These are phyloP conservation scores for Nannobrachium achirus DNA, from an alignment of 2,113 vertebrate genomes.

Conservation along the genomic window DNA sequence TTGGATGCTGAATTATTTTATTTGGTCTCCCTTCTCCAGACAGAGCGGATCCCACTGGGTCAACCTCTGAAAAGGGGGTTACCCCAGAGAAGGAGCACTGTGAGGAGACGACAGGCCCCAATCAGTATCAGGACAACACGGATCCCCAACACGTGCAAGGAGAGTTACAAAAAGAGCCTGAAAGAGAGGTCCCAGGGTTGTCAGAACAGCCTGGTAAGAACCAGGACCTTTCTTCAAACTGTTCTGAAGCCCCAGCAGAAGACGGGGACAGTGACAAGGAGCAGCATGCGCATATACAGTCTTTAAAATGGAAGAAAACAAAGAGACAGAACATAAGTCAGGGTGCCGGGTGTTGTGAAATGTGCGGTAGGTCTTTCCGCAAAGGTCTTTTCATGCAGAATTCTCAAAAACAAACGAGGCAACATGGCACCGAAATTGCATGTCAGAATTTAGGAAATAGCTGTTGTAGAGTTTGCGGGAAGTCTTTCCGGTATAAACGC, in stretches of 20 bases:
- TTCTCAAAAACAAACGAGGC: not conserved
- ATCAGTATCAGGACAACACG: not conserved
- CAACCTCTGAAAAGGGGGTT: not conserved
- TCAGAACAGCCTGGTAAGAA: not conserved
- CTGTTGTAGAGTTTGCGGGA: slow-evolving; percentile 29
- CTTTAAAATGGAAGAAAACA: not conserved
- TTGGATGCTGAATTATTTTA: not conserved
- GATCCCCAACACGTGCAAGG: not conserved
- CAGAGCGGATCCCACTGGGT: not conserved
- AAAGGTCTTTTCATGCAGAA: not conserved
- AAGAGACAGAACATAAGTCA: slow-evolving; percentile 1
- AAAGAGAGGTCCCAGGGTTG: not conserved
- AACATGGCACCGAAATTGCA: not conserved
- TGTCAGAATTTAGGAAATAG: not conserved
- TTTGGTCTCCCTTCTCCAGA: slow-evolving; percentile 15
- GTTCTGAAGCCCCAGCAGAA: slow-evolving; percentile 1
- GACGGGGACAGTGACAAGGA: not conserved
- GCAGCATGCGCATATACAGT: not conserved
- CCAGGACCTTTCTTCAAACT: not conserved
- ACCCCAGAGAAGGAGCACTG: slow-evolving; percentile 3
- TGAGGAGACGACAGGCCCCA: not conserved
- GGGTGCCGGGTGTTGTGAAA: not conserved
- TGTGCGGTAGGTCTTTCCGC: slow-evolving; percentile 1
- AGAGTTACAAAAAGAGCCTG: not conserved
- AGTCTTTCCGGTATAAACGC: slow-evolving; percentile 30